Percentiles rank a stretch among this genome's conserved stretches.
phyloP scores from a whole-genome alignment of 2,797 vertebrate species.

The Poecilia gillii region DNA sequence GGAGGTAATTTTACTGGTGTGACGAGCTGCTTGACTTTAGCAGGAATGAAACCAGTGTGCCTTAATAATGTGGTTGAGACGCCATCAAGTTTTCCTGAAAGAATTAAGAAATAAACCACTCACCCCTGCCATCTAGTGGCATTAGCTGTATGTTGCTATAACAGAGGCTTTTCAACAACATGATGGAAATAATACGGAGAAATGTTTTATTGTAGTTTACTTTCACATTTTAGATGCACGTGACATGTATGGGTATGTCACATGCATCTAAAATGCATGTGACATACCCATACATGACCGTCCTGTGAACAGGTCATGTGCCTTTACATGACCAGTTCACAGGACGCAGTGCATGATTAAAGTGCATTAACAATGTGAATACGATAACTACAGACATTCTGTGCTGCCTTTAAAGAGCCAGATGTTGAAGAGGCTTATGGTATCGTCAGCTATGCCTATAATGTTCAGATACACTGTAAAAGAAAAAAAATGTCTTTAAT shows the following conservation, averaged over 20 bases:
- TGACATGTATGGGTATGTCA: no score
- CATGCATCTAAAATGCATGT: no score
- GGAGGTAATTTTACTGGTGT: not conserved
- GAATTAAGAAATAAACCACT: not conserved
- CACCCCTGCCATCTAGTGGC: not conserved
- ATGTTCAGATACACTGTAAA: not conserved
- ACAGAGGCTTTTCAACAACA: not conserved
- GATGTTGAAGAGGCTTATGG: not conserved
- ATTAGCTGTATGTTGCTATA: not conserved
- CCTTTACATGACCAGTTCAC: not conserved
- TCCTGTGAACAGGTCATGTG: not conserved
- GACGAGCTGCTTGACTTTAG: not conserved
- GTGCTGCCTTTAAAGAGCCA: not conserved
- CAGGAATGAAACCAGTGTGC: not conserved
- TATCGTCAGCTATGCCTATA: not conserved
- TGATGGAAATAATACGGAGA: not conserved
- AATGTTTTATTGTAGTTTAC: not conserved
- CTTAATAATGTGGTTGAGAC: not conserved
- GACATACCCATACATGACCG: no score
- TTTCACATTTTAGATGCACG: not conserved
- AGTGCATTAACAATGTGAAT: not conserved
- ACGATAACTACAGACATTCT: not conserved
- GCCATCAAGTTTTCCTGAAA: not conserved
- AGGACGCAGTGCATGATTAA: not conserved
- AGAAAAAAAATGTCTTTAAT: no score